Evolutionary conservation across 2,888 invertebrate genomes (phyloP).

Genomic region (Byasa hedistus): DNA sequence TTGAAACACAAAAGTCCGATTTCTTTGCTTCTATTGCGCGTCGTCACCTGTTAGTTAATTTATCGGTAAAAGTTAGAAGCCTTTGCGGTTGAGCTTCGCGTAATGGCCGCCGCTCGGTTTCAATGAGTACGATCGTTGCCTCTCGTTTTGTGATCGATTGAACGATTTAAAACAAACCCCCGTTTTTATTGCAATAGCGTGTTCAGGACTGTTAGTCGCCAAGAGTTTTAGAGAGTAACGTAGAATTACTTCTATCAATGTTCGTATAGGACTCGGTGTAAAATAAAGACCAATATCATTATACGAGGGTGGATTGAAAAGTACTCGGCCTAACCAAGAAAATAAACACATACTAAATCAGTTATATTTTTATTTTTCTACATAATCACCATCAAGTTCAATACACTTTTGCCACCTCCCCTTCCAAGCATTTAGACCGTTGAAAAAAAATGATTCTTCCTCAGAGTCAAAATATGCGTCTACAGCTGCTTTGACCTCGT

Average conservation of each 20-base stretch:
- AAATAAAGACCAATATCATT: no score
- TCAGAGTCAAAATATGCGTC: no score
- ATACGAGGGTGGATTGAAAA: no score
- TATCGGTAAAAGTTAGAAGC: slow-evolving; percentile 23
- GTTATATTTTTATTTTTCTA: no score
- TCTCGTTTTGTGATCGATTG: slow-evolving; percentile 4
- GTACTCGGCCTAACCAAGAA: no score
- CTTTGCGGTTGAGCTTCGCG: slow-evolving; percentile 14
- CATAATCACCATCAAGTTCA: no score
- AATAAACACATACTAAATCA: no score
- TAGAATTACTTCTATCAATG: not conserved
- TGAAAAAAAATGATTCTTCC: no score
- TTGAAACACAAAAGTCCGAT: slow-evolving; percentile 11
- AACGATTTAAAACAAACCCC: slow-evolving; percentile 9
- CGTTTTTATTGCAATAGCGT: not conserved
- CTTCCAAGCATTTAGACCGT: no score
- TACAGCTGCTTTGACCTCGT: no score
- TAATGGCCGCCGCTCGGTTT: slow-evolving; percentile 22
- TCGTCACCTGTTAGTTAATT: slow-evolving; percentile 26
- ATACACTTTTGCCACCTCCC: no score
- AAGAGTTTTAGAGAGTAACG: not conserved
- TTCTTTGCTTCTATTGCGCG: slow-evolving; percentile 21
- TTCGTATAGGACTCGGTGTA: no score
- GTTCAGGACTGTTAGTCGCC: not conserved
- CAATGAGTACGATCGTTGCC: slow-evolving; percentile 13